Base-by-base conservation (phyloP, 2,797 vertebrate genomes). In the Synanceia verrucosa region DNA sequence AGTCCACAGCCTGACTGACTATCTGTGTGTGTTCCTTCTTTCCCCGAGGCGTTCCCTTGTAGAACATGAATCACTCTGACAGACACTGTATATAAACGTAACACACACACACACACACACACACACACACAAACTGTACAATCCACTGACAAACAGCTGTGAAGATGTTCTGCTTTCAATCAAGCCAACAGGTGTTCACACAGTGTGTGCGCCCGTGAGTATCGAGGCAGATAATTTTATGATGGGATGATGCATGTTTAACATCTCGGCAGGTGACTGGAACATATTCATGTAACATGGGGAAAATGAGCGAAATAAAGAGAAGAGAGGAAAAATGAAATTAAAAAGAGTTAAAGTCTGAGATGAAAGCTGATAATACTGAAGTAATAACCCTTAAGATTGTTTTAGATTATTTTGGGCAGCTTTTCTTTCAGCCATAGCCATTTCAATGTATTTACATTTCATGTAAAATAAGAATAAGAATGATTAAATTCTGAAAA, bases 11-110 rank as follows among this genome's bases (percentile, higher is more conserved):
- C 60, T 41, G 11, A 50, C 55, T 52, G 7, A 61, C 50, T 18
- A 1, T 53, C 12, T 39, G 12, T 51, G 41, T 58, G 51, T 73
- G 58, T 43, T 34, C 19, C 39, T 61, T 53, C 61, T 39, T 62
- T 61, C 65, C 34, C 19, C 19, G 14, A 23, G 33, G 68, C 19
- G 61, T 67, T 51, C 18, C 23, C 14, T 31, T 48, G 62, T 70
- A 24, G 55, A 52, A 79, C 39, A 61, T 78, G 69, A 86, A 56
- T 81, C 80, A 73, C 5, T 62, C 50, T 79, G 72, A 81, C 70
- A 59, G 60, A 68, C 14, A n/a, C 39, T 41, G 39, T 41, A 41
- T 41, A 18, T 41, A 41, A 41, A 41, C n/a, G 21, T 29, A 34
- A 5, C 18, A 33, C 39, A 4, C 4, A 28, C 10, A 19, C n/a